These are phyloP conservation scores for Penaeus indicus DNA, from an alignment of 1,140 invertebrate species.

Conservation along the genomic window DNA sequence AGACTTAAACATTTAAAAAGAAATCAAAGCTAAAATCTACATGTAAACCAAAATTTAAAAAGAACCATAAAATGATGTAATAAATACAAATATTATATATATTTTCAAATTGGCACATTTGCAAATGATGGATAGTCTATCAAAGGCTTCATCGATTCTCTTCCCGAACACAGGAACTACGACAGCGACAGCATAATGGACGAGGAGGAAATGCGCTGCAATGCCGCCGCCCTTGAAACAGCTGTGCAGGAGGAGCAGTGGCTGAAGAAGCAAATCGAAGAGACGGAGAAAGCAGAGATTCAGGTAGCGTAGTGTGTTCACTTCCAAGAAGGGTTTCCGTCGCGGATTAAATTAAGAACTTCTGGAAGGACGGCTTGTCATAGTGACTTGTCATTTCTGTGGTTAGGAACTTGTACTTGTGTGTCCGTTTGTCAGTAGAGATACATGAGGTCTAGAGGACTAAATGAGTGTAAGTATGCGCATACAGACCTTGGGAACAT, in stretches of 20 bases:
- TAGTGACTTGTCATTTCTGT: too few species aligned
- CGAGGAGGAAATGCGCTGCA: constrained; percentile 73
- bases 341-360: too few species aligned
- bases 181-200: constrained; percentile 68
- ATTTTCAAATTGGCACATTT: background rate
- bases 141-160: background rate
- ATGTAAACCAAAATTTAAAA: too few species aligned
- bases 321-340: constrained; percentile 17
- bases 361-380: too few species aligned
- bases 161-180: constrained; percentile 67
- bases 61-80: too few species aligned
- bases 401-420: too few species aligned
- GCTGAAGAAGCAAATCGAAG: constrained; percentile 78
- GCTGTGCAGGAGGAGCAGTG: constrained; percentile 84
- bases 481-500: too few species aligned
- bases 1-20: constrained; percentile 1
- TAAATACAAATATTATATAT: too few species aligned
- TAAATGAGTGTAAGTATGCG: too few species aligned
- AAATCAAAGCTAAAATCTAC: background rate
- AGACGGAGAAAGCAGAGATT: constrained; percentile 65
- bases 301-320: constrained; percentile 67
- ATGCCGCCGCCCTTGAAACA: constrained; percentile 75
- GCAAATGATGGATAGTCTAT: background rate
- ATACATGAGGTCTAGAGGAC: too few species aligned
- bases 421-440: too few species aligned